Evolutionary conservation across 2,797 vertebrate species (phyloP), one percentile per base, ranked within the genome.

Genomic region (Falco biarmicus): DNA sequence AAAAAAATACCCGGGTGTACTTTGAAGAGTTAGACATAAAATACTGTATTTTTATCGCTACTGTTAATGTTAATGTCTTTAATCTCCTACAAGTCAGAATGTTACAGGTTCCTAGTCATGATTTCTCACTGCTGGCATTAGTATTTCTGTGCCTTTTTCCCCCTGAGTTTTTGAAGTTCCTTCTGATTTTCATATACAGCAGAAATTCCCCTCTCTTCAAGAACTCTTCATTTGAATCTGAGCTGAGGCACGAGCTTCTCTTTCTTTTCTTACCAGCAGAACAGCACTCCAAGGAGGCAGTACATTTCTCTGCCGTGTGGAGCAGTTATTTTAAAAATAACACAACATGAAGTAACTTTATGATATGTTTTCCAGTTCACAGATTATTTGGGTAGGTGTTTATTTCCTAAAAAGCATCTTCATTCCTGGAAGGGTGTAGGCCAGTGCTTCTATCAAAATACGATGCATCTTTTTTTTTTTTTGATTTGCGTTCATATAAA

Each of bases 241-340:
- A 31, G 34, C 25, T 48, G 32, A 94, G 63, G 29, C 43, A 56
- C 0, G 5, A 43, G 10, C 28, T 84, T 64, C 7, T 93, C 28
- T 68, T 77, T 70, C 51, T 84, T 68, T 84, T 57, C 43, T 69
- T 65, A 37, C 37, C 22, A 39, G 68, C 41, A 56, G 15, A 84
- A 54, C 7, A 13, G 64, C 2, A 2, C 39, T 86, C 53, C 15
- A 28, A 39, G 79, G 31, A 66, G 19, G 50, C 10, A 47, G 7
- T 21, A 29, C 20, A 13, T 70, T 37, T 43, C 61, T 54, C 57
- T 84, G 53, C 25, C 2, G 0, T 5, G 51, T 0, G 0, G 60
- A 88, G 48, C 22, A 47, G 51, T 51, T 90, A 63, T 50, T 84
- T 78, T 73, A 82, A 74, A 84, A 91, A 48, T 32, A 80, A 73